These are phyloP conservation scores for Nycticebus coucang DNA, from an alignment of 2,113 vertebrate genomes.

Conservation along the genomic window DNA sequence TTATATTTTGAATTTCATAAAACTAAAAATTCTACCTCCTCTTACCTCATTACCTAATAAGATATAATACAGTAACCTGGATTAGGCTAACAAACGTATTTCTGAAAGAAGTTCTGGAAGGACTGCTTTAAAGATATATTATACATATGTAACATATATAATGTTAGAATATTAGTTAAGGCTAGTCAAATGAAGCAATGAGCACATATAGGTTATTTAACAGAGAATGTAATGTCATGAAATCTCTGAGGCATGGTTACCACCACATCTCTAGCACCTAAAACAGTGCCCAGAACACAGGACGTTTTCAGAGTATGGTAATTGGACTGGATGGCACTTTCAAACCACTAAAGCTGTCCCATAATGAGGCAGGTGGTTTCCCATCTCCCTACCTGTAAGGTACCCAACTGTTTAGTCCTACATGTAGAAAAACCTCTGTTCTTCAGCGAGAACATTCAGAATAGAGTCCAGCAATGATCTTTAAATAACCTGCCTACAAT, in stretches of 20 bases:
- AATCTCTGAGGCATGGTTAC: background rate
- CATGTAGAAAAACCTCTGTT: background rate
- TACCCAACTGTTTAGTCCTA: background rate
- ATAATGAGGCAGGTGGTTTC: background rate
- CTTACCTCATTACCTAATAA: background rate
- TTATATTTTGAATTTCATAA: constrained; percentile 32
- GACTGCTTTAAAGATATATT: constrained; percentile 6
- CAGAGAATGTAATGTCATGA: background rate
- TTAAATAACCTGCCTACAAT: background rate
- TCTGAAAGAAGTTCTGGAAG: background rate
- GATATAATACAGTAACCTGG: background rate
- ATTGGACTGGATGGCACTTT: background rate
- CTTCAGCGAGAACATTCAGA: background rate
- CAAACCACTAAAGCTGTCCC: background rate
- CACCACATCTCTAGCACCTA: background rate
- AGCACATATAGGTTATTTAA: background rate
- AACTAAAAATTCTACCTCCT: background rate
- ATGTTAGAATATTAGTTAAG: too few relatives aligned
- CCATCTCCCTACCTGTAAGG: background rate
- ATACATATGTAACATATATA: too few relatives aligned
- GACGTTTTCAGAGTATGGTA: background rate
- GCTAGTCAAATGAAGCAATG: too few relatives aligned
- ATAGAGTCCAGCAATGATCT: background rate
- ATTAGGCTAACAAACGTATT: background rate
- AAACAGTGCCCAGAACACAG: background rate